A percentile compares a stretch with the other conserved stretches of the same genome.
Conservation (phyloP, 2,888 invertebrate genomes). For the Sthenelais limicola region DNA sequence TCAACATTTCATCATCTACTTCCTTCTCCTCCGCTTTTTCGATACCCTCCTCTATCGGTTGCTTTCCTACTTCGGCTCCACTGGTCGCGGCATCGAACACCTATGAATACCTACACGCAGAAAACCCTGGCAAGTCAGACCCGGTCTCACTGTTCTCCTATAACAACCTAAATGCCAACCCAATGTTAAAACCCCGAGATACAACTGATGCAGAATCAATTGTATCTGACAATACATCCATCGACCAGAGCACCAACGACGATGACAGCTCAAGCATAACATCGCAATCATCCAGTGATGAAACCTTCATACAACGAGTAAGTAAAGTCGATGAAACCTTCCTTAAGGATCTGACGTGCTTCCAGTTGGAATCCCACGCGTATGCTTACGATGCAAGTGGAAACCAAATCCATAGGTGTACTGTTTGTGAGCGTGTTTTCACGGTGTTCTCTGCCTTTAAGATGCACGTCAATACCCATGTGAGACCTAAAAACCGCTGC, state of each 20-base stretch:
- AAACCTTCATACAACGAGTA: background rate
- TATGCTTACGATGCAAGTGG: slow-evolving; percentile 43
- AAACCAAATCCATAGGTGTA: slow-evolving; percentile 55
- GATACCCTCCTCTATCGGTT: too few relatives aligned
- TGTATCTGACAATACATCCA: too few relatives aligned
- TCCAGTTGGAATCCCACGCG: slow-evolving; percentile 44
- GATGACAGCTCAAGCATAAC: slow-evolving; percentile 21
- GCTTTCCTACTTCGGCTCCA: too few relatives aligned
- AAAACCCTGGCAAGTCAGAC: too few relatives aligned
- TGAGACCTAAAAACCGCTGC: slow-evolving; percentile 61
- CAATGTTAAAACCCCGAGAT: too few relatives aligned
- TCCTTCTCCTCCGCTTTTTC: too few relatives aligned
- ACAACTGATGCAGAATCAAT: too few relatives aligned
- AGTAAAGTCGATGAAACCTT: slow-evolving; percentile 28
- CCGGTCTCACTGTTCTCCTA: too few relatives aligned
- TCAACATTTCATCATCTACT: too few relatives aligned
- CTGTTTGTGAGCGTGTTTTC: slow-evolving; percentile 60
- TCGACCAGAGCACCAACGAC: slow-evolving; percentile 10
- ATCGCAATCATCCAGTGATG: slow-evolving; percentile 16
- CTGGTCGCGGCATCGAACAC: too few relatives aligned
- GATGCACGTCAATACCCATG: slow-evolving; percentile 58
- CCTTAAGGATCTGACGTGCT: slow-evolving; percentile 8
- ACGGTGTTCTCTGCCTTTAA: slow-evolving; percentile 55
- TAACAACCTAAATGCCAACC: too few relatives aligned
- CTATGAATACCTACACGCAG: too few relatives aligned